phyloP scores from a whole-genome alignment of 1,140 invertebrate genomes.

The Araneus ventricosus region DNA sequence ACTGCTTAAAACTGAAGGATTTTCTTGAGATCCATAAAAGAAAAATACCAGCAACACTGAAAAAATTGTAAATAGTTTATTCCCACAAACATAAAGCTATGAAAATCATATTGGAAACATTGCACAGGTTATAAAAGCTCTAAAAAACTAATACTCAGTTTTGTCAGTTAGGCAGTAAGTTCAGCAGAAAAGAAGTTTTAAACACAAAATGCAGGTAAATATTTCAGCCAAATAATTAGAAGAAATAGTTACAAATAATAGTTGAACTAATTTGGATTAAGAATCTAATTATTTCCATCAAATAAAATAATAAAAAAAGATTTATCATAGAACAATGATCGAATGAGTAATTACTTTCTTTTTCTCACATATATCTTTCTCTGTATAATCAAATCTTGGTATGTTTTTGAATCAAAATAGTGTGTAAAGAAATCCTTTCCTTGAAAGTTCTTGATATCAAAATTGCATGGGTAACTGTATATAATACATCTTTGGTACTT shows the following conservation, averaged over 20 bases:
- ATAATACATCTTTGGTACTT: neutral
- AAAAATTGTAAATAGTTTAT: slow-evolving; percentile 38
- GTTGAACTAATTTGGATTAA: neutral
- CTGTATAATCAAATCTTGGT: neutral
- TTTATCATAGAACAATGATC: too few species aligned
- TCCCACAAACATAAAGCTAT: slow-evolving; percentile 21
- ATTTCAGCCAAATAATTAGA: neutral
- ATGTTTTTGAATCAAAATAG: neutral
- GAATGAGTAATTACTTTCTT: too few species aligned
- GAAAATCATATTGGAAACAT: slow-evolving; percentile 3
- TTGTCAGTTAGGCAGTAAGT: neutral
- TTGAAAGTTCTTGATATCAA: neutral
- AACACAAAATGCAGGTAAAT: neutral
- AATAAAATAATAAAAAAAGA: neutral
- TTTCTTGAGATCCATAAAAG: neutral
- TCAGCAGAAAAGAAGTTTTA: neutral
- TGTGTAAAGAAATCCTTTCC: neutral
- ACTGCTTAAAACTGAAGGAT: too few species aligned
- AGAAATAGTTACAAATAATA: neutral
- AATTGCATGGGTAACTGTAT: neutral
- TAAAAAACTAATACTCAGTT: neutral
- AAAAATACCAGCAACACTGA: neutral
- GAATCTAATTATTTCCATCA: neutral
- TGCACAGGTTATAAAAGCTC: slow-evolving; percentile 13
- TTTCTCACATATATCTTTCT: neutral